Base-by-base conservation (phyloP, 1,140 invertebrate genomes). In the Ips typographus region DNA sequence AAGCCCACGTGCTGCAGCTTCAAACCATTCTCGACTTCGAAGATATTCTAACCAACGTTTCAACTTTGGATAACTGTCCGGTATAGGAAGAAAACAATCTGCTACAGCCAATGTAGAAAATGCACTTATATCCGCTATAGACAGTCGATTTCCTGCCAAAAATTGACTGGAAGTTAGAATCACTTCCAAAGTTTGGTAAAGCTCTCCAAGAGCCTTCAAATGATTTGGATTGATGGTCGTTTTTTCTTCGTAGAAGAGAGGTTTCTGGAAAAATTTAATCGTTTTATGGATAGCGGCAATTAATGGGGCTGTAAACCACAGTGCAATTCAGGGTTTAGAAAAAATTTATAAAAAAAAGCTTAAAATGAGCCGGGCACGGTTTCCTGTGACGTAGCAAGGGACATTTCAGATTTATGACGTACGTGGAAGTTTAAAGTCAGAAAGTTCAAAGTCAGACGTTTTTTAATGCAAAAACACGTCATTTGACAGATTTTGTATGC, bases 51-150 rank as follows among this genome's bases (percentile, higher is more conserved):
- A 49, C 75, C 75, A 76, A 42, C n/a, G 5, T 1, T 41, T 57
- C 3, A 76, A 63, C 4, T 71, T 72, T 5, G 74, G 69, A 63
- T 64, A 74, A 3, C 44, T 36, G 44, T 55, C 52, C 40, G 68
- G 61, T 8, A 76, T 62, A 3, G 68, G 67, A 41, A 71, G 40
- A 55, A 74, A 40, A 1, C 66, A 5, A 53, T 71, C 53, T 38
- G 42, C 40, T 4, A 65, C 62, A 22, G 68, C 41, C 44, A 75
- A 40, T 1, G 73, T 56, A 3, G 69, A 66, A 41, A 74, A 47
- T 3, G 72, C n/a, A 59, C 75, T 75, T 7, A 75, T 72, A 61
- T 77, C 75, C 39, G 74, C 75, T 43, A 77, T 73, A 4, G 74
- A 71, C 3, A 74, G 7, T 1, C 41, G n/a, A 49, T 74, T 51